These are phyloP conservation scores for Atrina japonica DNA, from an alignment of 2,888 invertebrate species.

Conservation along the genomic window DNA sequence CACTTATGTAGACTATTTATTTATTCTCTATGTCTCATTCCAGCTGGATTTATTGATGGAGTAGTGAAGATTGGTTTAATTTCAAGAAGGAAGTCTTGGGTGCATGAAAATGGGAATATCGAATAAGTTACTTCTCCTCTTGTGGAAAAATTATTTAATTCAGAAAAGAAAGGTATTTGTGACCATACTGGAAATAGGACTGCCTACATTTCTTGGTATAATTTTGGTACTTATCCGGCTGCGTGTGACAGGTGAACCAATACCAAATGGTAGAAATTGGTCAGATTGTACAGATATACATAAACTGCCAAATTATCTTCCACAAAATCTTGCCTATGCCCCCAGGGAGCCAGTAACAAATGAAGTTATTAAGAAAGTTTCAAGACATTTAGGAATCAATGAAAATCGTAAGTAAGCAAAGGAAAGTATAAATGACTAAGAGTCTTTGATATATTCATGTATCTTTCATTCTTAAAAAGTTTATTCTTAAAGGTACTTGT, in stretches of 20 bases:
- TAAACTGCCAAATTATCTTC: slow-evolving; percentile 13
- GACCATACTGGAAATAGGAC: slow-evolving; percentile 85
- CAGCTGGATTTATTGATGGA: no score
- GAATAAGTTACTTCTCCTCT: slow-evolving; percentile 85
- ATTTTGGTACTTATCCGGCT: slow-evolving; percentile 87
- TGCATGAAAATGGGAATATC: slow-evolving; percentile 30
- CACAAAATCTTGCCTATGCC: slow-evolving; percentile 57
- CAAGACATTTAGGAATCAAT: no score
- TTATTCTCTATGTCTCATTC: no score
- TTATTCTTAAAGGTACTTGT: no score
- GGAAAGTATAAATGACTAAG: no score
- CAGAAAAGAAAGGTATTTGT: slow-evolving; percentile 88
- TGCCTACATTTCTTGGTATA: slow-evolving; percentile 79
- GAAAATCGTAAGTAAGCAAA: no score
- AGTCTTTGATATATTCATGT: no score
- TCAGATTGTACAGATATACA: slow-evolving; percentile 55
- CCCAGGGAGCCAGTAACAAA: slow-evolving; percentile 57
- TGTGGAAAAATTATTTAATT: slow-evolving; percentile 92
- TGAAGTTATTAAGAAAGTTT: slow-evolving; percentile 54
- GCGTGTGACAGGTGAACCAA: slow-evolving; percentile 84
- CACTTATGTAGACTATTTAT: no score
- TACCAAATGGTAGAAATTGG: slow-evolving; percentile 69
- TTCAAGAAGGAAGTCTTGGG: no score
- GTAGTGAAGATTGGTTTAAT: no score
- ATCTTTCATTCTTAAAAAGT: no score